Base-by-base conservation (phyloP, 2,797 vertebrate genomes). In the Lemur catta region DNA sequence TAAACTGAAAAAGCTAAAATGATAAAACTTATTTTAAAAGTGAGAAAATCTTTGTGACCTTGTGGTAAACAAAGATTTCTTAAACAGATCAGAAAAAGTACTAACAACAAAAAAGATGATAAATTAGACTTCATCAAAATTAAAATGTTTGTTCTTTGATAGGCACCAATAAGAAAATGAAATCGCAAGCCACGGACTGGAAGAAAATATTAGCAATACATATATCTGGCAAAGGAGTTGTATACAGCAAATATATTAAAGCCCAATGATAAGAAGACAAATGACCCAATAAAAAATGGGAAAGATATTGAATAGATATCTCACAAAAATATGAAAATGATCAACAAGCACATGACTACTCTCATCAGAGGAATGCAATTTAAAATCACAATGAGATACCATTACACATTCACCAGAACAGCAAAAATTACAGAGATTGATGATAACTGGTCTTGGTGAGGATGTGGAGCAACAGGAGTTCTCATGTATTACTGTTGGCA, bases 1-100 rank as follows among this genome's bases (percentile, higher is more conserved):
- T 94, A 90, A 96, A 91, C 26, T 43, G n/a, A 72, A 91, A 92
- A 78, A 88, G 46, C 17, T 67, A 69, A 86, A 86, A 57, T 86
- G n/a, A 65, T 61, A 86, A 86, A 89, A 52, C 35, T 33, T 33
- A 71, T 65, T 63, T 65, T 10, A 76, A 85, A 72, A 74, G 38
- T 72, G 63, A 89, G 43, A 92, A 95, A 93, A 61, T 84, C 9
- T 82, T 72, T 91, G 30, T 94, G 52, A 69, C 28, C 50, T 63
- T 81, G 59, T 79, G 26, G 15, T 35, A 65, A 17, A 48, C 79
- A 79, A 94, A 78, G 8, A 72, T 87, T 84, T 92, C 71, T 88
- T 94, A 71, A 69, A 71, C 22, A 82, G 52, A 76, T 87, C 38
- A 87, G 50, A 79, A 87, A 95, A 76, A 43, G 12, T 78, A 67